Base-by-base conservation (phyloP, 2,113 vertebrate species). In the Hassar affinis region DNA sequence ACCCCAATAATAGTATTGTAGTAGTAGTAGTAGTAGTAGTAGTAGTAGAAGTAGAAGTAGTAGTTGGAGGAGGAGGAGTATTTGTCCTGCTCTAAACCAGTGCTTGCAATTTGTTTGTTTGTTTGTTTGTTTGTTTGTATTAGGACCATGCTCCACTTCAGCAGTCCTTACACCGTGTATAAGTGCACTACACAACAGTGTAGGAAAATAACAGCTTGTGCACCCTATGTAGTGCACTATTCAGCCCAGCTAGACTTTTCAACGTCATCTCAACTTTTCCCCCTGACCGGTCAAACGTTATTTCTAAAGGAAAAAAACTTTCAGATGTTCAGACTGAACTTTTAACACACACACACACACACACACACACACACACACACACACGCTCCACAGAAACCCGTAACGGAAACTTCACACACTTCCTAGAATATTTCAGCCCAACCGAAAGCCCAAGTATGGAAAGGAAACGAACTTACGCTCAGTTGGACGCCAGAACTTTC, bases 401-500 rank as follows among this genome's bases (percentile, higher is more conserved):
- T 4, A 59, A 59, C 18, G 7, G 12, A 27, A 61, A 38, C 17
- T 38, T 38, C 2, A 15, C 42, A 18, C 27, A 42, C 10, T 45
- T 57, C 33, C 33, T 78, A 38, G 17, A 51, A 75, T 30, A 11
- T 51, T 38, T 38, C 17, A 25, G 14, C 1, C 35, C 33, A 78
- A 22, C 51, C 18, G 3, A 35, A 18, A 78, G 52, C 14, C 57
- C 38, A 49, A 79, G 56, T 47, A 79, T 45, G 38, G 79, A 69
- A 49, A 69, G 62, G 49, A 69, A 42, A 54, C 54, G 1, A 52
- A 59, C 79, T 80, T 80, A 80, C 79, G 15, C n/a, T 35, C 52
- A 69, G 38, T 62, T 49, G 33, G 9, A 80, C 77, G 42, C 78
- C 57, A 20, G 52, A 52, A 45, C 38, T 75, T 20, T 25, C 7